Evolutionary conservation across 2,113 vertebrate species (phyloP).

Genomic region (Neofelis nebulosa): DNA sequence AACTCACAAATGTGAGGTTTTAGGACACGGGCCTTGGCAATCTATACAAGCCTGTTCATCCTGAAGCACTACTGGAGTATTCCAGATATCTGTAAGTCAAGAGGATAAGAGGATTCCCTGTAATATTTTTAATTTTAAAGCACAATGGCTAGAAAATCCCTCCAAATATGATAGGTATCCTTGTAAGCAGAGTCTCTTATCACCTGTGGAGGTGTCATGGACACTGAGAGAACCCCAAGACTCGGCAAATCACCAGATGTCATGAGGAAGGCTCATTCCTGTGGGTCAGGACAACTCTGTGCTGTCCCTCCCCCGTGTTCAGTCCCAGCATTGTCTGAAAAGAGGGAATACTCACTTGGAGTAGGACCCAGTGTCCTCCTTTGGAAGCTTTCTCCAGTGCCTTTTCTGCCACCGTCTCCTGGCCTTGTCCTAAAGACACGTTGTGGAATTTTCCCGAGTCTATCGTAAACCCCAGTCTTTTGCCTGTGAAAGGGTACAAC

Average conservation of each 20-base stretch:
- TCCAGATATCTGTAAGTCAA: neutral
- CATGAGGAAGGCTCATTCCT: neutral
- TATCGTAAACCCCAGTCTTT: slow-evolving; percentile 88
- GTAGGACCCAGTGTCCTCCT: slow-evolving; percentile 88
- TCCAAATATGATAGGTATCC: neutral
- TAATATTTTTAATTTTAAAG: neutral
- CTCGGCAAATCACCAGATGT: accelerated
- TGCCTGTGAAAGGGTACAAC: slow-evolving; percentile 80
- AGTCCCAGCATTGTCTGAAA: neutral
- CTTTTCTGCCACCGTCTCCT: slow-evolving; percentile 87
- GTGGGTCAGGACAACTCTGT: accelerated
- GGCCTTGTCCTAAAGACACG: slow-evolving; percentile 89
- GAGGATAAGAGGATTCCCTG: neutral
- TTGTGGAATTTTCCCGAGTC: slow-evolving; percentile 89
- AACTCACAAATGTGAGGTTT: neutral
- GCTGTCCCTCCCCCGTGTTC: neutral
- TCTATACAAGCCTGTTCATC: neutral
- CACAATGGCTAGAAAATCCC: neutral
- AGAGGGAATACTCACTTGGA: slow-evolving; percentile 82
- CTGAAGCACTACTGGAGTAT: neutral
- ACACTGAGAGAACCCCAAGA: neutral
- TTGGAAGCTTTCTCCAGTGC: slow-evolving; percentile 82
- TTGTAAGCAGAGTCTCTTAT: neutral
- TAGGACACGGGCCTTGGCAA: accelerated
- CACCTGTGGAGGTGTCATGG: neutral